Base-by-base conservation (phyloP, 2,113 vertebrate species). In the Siphamia tubifer region DNA sequence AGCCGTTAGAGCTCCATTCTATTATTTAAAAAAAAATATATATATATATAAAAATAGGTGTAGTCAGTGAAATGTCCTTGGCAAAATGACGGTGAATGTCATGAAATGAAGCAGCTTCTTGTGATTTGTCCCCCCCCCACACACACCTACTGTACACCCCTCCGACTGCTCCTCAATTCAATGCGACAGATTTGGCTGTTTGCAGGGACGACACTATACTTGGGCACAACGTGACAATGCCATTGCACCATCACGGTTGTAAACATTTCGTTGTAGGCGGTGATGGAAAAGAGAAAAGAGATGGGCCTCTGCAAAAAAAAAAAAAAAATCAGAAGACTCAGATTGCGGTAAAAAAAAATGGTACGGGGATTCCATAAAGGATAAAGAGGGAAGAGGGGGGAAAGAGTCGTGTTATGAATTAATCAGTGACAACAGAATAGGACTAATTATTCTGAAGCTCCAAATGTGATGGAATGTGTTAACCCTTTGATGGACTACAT, bases 61-160 rank as follows among this genome's bases (percentile, higher is more conserved):
- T 40, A 47, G n/a, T 62, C 56, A 9, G 54, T 27, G 68, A 62
- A 44, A 82, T 66, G 87, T 77, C 90, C 90, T 91, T 90, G 90
- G 77, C 55, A 72, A 58, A 68, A 62, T 67, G 51, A 28, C 54
- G 81, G 62, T 89, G 89, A 89, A 90, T 90, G 89, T 90, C 89
- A 90, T 68, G 73, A 55, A 57, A 79, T 64, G 30, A 30, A 54
- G 47, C 35, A n/a, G n/a, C 53, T 8, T 30, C 48, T 48, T n/a
- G 16, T 62, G 42, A 8, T 56, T 42, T 49, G 20, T 38, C 12
- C 72, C 49, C 48, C 30, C 13, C 15, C 34, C 25, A n/a, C n/a
- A n/a, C n/a, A n/a, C n/a, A n/a, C n/a, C n/a, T n/a, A n/a, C n/a
- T n/a, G n/a, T n/a, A n/a, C 72, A 53, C 48, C 30, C 13, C 15